Conservation (phyloP, 2,797 vertebrate species). For the Mallotus villosus region DNA sequence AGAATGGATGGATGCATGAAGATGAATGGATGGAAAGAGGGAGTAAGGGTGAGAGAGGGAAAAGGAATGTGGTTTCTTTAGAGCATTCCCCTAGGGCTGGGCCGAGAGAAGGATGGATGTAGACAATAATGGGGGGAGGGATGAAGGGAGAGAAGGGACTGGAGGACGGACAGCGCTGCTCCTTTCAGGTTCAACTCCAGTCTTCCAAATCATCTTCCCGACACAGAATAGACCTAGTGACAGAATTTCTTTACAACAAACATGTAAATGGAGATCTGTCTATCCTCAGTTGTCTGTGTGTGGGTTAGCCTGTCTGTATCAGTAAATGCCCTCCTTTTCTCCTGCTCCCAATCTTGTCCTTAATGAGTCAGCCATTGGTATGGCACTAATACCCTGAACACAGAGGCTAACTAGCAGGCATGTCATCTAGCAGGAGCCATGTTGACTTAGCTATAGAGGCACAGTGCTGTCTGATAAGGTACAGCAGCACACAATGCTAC, state of each 20-base stretch:
- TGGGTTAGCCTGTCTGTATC: too few species aligned
- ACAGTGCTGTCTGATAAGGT: background rate
- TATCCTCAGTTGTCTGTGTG: too few species aligned
- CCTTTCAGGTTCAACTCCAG: background rate
- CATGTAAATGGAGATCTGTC: background rate
- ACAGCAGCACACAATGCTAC: too few species aligned
- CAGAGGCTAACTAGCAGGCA: too few species aligned
- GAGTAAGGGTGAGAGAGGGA: constrained; percentile 8
- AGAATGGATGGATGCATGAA: constrained; percentile 13
- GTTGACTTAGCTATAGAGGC: background rate
- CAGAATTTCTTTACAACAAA: too few species aligned
- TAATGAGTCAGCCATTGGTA: background rate
- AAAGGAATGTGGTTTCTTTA: constrained; percentile 48
- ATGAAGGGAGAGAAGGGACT: background rate
- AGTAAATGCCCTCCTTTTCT: too few species aligned
- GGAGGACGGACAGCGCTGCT: background rate
- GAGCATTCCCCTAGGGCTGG: constrained; percentile 61
- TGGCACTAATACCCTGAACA: too few species aligned
- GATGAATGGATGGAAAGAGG: background rate
- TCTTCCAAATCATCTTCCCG: too few species aligned
- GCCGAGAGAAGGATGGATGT: constrained; percentile 47
- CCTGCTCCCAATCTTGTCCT: too few species aligned
- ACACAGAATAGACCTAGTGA: background rate
- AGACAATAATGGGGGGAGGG: constrained; percentile 16
- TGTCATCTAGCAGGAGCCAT: background rate